Base-by-base conservation (phyloP, 2,797 vertebrate species). In the Okamejei kenojei region DNA sequence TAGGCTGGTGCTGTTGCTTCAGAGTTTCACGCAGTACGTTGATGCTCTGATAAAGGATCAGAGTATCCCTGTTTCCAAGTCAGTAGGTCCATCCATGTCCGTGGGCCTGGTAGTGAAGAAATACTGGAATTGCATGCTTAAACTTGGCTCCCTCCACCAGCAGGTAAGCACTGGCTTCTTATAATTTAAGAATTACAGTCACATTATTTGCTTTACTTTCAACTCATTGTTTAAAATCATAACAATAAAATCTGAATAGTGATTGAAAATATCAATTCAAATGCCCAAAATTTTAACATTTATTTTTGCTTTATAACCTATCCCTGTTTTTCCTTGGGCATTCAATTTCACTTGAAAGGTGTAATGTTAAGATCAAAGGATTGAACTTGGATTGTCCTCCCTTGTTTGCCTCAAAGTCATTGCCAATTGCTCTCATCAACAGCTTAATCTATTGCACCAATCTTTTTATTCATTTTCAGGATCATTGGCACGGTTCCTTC, bases 1-100 rank as follows among this genome's bases (percentile, higher is more conserved):
- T 95, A 99, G 99, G 94, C 95, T 99, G 0, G 94, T 99, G 94
- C 96, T 99, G 94, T 96, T 99, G 93, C 97, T 99, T 23, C 99
- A 99, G 96, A 98, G 97, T 95, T 98, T 98, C 93, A 96, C 95
- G 0, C 94, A 94, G 65, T 98, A 97, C 17, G 84, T 95, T 1
- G 97, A 97, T 90, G 94, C 93, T 68, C 93, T 97, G 15, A 94
- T 94, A 73, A 95, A 94, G 0, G 94, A 95, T 61, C 94, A 92
- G 26, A 94, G 71, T 0, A 63, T 96, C 4, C 95, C 95, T 0
- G 93, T 94, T 0, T 6, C 73, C 0, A 95, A 35, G 79, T 94
- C 94, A 1, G 93, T 71, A 35, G 96, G 96, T 1, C 95, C 96
- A 78, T 96, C 95, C 94, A 96, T 97, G 96, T 99, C 98, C 0